These are phyloP conservation scores for Fulmarus glacialis DNA, from an alignment of 2,113 vertebrate species.

Conservation along the genomic window DNA sequence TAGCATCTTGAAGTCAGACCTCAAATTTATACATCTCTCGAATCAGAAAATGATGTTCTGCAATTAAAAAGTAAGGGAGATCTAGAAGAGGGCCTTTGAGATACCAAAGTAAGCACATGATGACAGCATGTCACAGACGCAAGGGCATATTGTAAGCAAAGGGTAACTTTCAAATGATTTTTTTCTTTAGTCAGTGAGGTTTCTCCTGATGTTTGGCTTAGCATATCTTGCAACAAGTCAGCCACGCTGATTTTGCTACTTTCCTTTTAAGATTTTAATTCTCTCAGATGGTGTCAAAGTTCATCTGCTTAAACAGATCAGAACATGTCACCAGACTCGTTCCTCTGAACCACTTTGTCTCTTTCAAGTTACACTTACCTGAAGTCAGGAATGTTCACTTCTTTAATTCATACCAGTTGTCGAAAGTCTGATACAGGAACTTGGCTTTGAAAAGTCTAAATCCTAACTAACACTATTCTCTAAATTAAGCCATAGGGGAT, in stretches of 20 bases:
- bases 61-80: neutral
- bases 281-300: neutral
- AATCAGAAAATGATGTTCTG: neutral
- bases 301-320: neutral
- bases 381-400: neutral
- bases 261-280: neutral
- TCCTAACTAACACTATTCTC: neutral
- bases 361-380: neutral
- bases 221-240: neutral
- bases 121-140: neutral
- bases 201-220: neutral
- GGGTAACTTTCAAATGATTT: neutral
- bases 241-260: neutral
- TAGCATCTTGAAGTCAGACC: neutral
- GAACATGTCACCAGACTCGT: neutral
- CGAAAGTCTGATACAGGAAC: neutral
- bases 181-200: neutral
- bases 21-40: neutral
- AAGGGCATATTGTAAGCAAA: accelerated
- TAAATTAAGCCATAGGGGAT: neutral
- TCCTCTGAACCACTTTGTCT: neutral
- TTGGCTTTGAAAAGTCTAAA: neutral
- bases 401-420: neutral
- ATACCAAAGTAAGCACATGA: neutral
- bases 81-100: neutral